Conservation (phyloP, 2,113 vertebrate genomes). For the Amazona guildingii region DNA sequence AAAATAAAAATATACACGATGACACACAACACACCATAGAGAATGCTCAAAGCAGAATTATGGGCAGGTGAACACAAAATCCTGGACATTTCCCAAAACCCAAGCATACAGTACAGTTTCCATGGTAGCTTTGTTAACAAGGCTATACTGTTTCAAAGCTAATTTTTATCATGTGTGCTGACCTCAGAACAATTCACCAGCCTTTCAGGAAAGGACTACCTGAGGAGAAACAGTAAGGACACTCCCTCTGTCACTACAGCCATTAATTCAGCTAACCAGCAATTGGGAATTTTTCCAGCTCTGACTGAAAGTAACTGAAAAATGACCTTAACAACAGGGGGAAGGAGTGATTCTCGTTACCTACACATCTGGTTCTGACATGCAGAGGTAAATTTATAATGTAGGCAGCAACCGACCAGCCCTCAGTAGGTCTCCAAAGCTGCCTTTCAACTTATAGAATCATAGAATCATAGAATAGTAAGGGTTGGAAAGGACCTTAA, state of each 20-base stretch:
- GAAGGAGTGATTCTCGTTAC: not conserved
- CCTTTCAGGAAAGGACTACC: not conserved
- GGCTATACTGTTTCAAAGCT: not conserved
- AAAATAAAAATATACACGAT: not conserved
- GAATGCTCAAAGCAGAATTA: not conserved
- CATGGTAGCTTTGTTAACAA: not conserved
- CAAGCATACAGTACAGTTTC: not conserved
- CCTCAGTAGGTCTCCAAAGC: not conserved
- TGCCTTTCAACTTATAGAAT: not conserved
- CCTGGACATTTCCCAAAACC: not conserved
- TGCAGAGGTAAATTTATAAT: not conserved
- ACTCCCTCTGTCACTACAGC: not conserved
- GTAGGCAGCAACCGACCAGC: not conserved
- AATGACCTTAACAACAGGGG: not conserved
- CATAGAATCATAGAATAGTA: too few relatives aligned
- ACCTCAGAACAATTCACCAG: not conserved
- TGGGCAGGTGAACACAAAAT: not conserved
- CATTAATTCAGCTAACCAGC: not conserved
- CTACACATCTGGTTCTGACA: not conserved
- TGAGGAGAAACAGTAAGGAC: not conserved
- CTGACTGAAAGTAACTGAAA: not conserved
- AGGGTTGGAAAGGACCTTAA: too few relatives aligned
- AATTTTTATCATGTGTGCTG: not conserved
- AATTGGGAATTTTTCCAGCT: not conserved
- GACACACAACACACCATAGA: not conserved